Conservation (phyloP, 2,113 vertebrate species). For the Anhinga anhinga region DNA sequence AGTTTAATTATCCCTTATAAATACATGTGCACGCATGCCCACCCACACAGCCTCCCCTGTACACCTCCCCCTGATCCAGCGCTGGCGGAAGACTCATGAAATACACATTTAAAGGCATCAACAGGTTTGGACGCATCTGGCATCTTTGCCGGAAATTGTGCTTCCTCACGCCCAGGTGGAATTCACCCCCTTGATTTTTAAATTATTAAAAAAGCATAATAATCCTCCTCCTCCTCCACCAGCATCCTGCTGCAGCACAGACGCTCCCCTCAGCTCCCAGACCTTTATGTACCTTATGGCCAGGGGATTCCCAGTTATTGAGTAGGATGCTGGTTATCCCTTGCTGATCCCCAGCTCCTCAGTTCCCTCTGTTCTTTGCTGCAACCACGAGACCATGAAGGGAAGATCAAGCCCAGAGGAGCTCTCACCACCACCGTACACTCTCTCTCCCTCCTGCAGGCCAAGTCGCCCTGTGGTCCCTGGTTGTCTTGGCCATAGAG, state of each 20-base stretch:
- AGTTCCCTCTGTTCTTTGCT: not conserved
- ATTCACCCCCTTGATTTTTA: not conserved
- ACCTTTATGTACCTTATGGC: rapidly evolving
- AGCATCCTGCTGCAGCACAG: not conserved
- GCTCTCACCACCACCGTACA: not conserved
- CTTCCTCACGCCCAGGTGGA: not conserved
- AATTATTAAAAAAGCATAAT: not conserved
- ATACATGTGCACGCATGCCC: constrained; percentile 4
- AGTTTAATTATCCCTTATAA: constrained; percentile 66
- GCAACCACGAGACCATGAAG: not conserved
- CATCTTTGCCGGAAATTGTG: not conserved
- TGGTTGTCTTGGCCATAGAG: constrained; percentile 81
- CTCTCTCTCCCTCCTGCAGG: constrained; percentile 16
- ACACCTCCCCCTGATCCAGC: not conserved
- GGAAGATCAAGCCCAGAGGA: not conserved
- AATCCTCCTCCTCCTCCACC: not conserved
- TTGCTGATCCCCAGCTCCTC: not conserved
- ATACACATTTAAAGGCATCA: not conserved
- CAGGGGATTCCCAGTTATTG: not conserved
- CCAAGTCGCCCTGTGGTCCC: constrained; percentile 80
- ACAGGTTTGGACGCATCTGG: constrained; percentile 13
- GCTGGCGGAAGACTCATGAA: not conserved
- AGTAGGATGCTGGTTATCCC: not conserved
- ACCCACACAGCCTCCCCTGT: not conserved
- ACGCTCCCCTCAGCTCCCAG: rapidly evolving